These are phyloP conservation scores for Parus major DNA, from an alignment of 2,113 vertebrate genomes.

Conservation along the genomic window DNA sequence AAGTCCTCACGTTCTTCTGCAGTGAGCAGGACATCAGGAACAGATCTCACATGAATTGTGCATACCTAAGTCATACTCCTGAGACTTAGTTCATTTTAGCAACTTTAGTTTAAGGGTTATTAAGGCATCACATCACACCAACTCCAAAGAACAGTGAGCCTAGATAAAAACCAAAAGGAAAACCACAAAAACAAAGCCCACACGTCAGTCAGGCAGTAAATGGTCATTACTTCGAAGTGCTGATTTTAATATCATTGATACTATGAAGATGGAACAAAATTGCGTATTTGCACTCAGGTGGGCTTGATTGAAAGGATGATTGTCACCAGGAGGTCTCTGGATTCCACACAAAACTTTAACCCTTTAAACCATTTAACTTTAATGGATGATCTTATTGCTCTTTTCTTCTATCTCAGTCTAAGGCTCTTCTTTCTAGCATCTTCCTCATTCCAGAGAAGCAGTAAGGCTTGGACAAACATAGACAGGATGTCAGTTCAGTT, in stretches of 20 bases:
- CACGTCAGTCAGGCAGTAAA: background rate
- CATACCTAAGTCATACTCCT: background rate
- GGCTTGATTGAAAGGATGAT: background rate
- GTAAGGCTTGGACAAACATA: background rate
- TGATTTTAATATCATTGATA: background rate
- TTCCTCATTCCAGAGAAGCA: background rate
- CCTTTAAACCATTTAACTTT: background rate
- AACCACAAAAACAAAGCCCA: background rate
- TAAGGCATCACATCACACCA: background rate
- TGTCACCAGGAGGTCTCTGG: rapidly evolving
- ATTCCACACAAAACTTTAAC: background rate
- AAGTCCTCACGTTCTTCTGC: background rate
- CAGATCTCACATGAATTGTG: background rate
- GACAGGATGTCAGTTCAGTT: background rate
- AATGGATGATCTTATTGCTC: background rate
- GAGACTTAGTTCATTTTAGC: background rate
- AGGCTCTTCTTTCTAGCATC: background rate
- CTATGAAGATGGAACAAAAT: background rate
- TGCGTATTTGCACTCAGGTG: background rate
- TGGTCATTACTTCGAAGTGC: background rate
- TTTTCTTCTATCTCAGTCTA: background rate
- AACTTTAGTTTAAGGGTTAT: background rate
- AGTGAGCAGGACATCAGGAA: background rate
- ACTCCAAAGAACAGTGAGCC: background rate
- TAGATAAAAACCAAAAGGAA: background rate